A percentile compares a stretch with the other conserved stretches of the same genome.
Conservation (phyloP, 2,888 invertebrate genomes). For the Drosophila melanosoma region DNA sequence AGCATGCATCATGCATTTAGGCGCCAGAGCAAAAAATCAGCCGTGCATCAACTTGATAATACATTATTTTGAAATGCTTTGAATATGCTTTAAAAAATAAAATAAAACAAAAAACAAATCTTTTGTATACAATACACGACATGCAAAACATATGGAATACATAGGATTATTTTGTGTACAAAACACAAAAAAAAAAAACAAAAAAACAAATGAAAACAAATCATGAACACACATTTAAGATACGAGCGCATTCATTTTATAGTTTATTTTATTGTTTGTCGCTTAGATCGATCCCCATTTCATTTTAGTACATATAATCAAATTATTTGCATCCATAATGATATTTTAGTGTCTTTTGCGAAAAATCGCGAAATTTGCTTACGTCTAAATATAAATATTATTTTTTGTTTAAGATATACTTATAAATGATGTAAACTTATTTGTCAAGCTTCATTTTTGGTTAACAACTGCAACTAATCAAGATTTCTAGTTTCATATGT, state of each 20-base stretch:
- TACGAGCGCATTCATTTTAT: conserved; percentile 44
- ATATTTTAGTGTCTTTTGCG: conserved; percentile 45
- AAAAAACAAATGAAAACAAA: conserved; percentile 5
- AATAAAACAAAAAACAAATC: conserved; percentile 33
- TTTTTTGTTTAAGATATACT: conserved; percentile 18
- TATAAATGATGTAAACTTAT: conserved; percentile 19
- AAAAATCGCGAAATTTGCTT: conserved; percentile 13
- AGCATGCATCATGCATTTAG: conserved; percentile 60
- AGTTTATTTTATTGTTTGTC: conserved; percentile 64
- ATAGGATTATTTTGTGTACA: conserved; percentile 49
- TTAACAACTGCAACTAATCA: conserved; percentile 28
- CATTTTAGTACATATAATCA: conserved; percentile 12
- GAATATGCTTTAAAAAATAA: conserved; percentile 79
- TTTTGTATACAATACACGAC: conserved; percentile 63
- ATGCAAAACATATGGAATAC: conserved; percentile 41
- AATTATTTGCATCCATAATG: conserved; percentile 32
- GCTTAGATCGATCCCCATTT: conserved; percentile 36
- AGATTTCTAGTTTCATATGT: conserved; percentile 41
- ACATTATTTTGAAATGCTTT: conserved; percentile 72
- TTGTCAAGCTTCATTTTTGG: conserved; percentile 36
- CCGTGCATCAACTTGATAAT: conserved; percentile 43
- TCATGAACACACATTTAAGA: conserved; percentile 5
- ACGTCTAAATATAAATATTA: conserved; percentile 18
- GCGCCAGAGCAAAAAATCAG: conserved; percentile 37
- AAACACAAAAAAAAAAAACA: conserved; percentile 20